Evolutionary conservation across 2,888 invertebrate species (phyloP).

Genomic region (Mimas tiliae): DNA sequence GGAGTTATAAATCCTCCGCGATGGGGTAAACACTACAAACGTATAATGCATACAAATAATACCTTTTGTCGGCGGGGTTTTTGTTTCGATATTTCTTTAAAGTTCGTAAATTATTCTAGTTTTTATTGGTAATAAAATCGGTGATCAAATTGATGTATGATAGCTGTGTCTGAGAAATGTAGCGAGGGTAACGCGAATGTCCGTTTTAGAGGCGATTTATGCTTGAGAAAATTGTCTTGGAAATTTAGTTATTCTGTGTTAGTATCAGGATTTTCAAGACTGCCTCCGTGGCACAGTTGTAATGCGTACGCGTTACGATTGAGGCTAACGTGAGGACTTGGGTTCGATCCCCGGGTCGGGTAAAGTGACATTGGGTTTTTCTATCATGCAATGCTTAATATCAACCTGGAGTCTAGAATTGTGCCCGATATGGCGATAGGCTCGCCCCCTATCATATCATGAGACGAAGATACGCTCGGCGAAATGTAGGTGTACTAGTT

Average conservation of each 20-base stretch:
- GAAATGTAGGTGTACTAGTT: no score
- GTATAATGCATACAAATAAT: conserved; percentile 16
- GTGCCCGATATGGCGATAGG: no score
- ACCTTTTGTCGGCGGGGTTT: conserved; percentile 22
- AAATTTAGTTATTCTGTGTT: not conserved
- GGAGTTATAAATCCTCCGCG: conserved; percentile 59
- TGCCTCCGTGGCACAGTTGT: no score
- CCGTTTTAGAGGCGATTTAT: not conserved
- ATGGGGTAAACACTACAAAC: conserved; percentile 42
- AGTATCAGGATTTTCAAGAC: not conserved
- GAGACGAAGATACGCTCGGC: no score
- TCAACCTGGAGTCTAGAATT: no score
- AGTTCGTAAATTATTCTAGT: conserved; percentile 34
- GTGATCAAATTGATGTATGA: conserved; percentile 13
- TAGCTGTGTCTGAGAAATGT: not conserved
- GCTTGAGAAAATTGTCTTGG: not conserved
- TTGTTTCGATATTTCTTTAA: conserved; percentile 17
- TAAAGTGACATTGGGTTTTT: no score
- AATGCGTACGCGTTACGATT: no score
- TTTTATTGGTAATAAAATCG: conserved; percentile 25
- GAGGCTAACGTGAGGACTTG: no score
- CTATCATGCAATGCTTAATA: no score
- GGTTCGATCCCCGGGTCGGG: no score
- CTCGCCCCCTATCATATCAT: no score
- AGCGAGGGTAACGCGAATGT: not conserved